Evolutionary conservation across 2,113 vertebrate genomes (phyloP).

Genomic region (Melanocharis versteri): DNA sequence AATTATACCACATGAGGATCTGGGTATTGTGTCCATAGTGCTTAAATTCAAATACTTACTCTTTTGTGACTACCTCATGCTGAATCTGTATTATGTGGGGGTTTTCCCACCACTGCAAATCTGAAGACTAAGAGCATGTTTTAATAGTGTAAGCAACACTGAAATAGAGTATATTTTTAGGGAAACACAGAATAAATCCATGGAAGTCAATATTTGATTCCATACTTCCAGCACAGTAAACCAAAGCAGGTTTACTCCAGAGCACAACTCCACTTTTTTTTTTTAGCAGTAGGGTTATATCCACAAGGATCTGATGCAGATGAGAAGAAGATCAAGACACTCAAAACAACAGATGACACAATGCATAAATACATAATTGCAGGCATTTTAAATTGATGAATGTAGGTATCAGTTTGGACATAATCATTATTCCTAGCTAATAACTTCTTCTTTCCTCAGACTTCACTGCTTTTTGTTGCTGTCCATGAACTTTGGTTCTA

Average conservation of each 20-base stretch:
- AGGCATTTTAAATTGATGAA: not conserved
- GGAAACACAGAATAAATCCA: not conserved
- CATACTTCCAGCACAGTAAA: not conserved
- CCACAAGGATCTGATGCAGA: not conserved
- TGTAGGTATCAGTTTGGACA: not conserved
- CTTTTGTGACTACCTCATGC: not conserved
- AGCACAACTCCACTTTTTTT: not conserved
- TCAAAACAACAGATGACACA: not conserved
- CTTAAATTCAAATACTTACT: not conserved
- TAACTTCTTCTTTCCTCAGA: not conserved
- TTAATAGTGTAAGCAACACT: not conserved
- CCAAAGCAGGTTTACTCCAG: not conserved
- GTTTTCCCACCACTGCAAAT: not conserved
- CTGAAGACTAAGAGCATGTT: not conserved
- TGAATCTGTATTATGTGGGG: not conserved
- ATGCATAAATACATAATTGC: not conserved
- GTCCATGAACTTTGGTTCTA: not conserved
- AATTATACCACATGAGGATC: not conserved
- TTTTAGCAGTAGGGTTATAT: not conserved
- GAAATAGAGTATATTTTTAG: not conserved
- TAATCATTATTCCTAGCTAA: not conserved
- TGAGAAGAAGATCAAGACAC: not conserved
- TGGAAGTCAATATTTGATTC: not conserved
- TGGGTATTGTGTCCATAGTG: not conserved
- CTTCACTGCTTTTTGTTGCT: not conserved